Evolutionary conservation across 2,797 vertebrate genomes (phyloP).

Genomic region (Anguilla anguilla): DNA sequence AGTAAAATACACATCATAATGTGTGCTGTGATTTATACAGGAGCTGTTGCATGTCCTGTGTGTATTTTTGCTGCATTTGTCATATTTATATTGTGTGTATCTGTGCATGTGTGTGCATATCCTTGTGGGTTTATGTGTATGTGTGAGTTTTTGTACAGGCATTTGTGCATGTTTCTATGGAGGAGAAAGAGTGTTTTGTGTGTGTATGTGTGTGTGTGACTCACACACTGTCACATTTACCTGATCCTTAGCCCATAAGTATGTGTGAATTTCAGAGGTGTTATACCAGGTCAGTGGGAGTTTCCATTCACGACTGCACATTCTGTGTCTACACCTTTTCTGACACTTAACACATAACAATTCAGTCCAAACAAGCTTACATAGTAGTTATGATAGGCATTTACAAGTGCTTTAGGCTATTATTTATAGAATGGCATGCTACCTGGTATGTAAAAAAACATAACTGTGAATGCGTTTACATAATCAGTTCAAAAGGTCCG

Average conservation of each 20-base stretch:
- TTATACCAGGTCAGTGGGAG: too few species aligned
- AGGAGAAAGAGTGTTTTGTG: too few species aligned
- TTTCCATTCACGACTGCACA: too few species aligned
- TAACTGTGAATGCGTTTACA: not conserved
- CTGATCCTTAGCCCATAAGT: too few species aligned
- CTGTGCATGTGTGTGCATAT: too few species aligned
- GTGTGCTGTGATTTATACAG: not conserved
- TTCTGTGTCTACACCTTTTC: not conserved
- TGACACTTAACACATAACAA: not conserved
- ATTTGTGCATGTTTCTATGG: not conserved
- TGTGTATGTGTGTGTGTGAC: too few species aligned
- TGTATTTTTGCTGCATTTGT: not conserved
- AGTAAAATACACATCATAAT: not conserved
- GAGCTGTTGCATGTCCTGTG: not conserved
- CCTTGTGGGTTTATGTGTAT: too few species aligned
- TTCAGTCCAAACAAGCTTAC: not conserved
- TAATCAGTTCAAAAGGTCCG: not conserved
- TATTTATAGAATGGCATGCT: not conserved
- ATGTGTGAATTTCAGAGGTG: too few species aligned
- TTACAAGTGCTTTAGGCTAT: not conserved
- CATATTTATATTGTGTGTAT: not conserved
- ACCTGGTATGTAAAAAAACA: not conserved
- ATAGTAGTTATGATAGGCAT: not conserved
- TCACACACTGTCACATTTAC: too few species aligned
- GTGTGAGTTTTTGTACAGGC: too few species aligned